A percentile compares a stretch with the other conserved stretches of the same genome.
phyloP scores from a whole-genome alignment of 2,888 invertebrate species.

The Hedychridium roseum region DNA sequence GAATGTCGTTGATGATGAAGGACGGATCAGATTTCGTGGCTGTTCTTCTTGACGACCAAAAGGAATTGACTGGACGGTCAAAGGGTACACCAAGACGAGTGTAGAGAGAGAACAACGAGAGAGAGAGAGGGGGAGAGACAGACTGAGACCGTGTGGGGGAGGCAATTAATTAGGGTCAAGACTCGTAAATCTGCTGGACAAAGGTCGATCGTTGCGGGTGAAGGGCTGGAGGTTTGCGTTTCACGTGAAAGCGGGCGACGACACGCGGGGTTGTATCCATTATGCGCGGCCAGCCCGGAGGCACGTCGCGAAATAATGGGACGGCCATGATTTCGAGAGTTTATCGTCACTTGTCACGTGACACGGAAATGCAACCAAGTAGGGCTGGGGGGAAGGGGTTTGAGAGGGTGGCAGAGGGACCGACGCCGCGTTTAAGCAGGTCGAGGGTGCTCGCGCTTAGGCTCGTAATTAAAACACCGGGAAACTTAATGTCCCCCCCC shows the following conservation, averaged over 20 bases:
- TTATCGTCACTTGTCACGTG: conserved; percentile 35
- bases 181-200: conserved; percentile 6
- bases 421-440: conserved; percentile 31
- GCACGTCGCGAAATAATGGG: conserved; percentile 32
- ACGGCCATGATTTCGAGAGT: conserved; percentile 31
- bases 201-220: conserved; percentile 3
- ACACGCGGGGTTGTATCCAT: neutral
- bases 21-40: conserved; percentile 29
- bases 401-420: neutral
- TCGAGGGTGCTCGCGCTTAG: conserved; percentile 37
- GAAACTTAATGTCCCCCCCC: conserved; percentile 44
- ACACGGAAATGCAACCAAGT: conserved; percentile 38
- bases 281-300: neutral
- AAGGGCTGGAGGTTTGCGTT: neutral
- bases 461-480: conserved; percentile 45
- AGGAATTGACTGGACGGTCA: too few relatives aligned
- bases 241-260: conserved; percentile 13
- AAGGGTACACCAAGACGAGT: too few relatives aligned
- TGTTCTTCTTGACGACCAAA: too few relatives aligned
- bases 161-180: conserved; percentile 34
- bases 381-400: conserved; percentile 17
- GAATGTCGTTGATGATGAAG: too few relatives aligned
- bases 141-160: conserved; percentile 11
- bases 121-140: neutral
- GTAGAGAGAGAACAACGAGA: conserved; percentile 3